phyloP scores from a whole-genome alignment of 1,140 invertebrate genomes.

The Carcinoscorpius rotundicauda region DNA sequence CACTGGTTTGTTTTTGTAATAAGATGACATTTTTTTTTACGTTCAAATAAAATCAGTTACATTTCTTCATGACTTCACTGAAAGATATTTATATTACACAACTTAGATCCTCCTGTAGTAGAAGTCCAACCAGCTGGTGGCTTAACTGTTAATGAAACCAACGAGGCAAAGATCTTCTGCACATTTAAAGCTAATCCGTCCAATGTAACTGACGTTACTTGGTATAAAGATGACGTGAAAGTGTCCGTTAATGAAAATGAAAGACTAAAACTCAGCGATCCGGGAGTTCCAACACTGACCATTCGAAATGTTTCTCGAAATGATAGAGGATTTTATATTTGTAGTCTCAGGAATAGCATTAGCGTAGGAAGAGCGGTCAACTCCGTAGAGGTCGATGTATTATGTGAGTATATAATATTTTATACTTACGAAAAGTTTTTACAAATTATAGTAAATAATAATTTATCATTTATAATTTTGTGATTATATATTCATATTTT shows the following conservation, averaged over 20 bases:
- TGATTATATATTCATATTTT: too few species aligned
- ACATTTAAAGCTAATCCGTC: conserved; percentile 25
- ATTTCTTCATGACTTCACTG: too few species aligned
- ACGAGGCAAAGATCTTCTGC: conserved; percentile 23
- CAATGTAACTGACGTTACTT: conserved; percentile 21
- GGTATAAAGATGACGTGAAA: conserved; percentile 23
- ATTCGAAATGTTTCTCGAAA: conserved; percentile 59
- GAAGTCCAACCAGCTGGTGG: conserved; percentile 23
- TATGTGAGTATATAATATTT: conserved; percentile 43
- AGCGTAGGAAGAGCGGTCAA: conserved; percentile 43
- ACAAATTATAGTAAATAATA: too few species aligned
- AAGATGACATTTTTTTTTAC: too few species aligned
- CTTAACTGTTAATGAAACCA: conserved; percentile 24
- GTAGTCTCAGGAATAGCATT: conserved; percentile 59
- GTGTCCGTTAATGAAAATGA: conserved; percentile 13
- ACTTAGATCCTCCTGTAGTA: conserved; percentile 25
- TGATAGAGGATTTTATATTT: conserved; percentile 69
- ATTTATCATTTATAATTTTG: too few species aligned
- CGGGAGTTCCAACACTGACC: conserved; percentile 37
- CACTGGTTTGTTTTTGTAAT: too few species aligned
- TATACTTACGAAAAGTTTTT: too few species aligned
- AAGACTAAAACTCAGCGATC: not conserved
- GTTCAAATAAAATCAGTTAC: too few species aligned
- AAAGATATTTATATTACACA: too few species aligned
- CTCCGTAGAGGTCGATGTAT: conserved; percentile 21